These are phyloP conservation scores for Montipora foliosa DNA, from an alignment of 64 coral and sea anemone genomes.

Conservation along the genomic window DNA sequence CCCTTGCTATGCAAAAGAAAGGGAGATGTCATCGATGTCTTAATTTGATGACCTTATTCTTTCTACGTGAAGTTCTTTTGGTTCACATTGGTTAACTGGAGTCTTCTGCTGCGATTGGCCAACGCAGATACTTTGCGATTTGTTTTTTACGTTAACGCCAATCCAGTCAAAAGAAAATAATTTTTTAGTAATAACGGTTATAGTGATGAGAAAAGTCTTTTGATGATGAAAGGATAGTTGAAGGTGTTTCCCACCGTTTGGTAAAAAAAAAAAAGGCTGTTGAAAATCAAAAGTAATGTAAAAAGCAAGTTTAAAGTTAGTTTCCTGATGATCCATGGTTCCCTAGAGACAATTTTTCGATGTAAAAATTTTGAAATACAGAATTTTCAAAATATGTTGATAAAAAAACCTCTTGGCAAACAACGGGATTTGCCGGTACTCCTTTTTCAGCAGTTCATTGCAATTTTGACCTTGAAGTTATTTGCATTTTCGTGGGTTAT, in stretches of 20 bases:
- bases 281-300: not conserved
- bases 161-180: not conserved
- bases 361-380: not conserved
- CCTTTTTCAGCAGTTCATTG: no score
- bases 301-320: not conserved
- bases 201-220: not conserved
- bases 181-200: not conserved
- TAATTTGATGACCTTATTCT: constrained; percentile 15
- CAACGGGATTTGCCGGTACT: no score
- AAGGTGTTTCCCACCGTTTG: not conserved
- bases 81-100: not conserved
- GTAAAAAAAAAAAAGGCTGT: not conserved
- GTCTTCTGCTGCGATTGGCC: not conserved
- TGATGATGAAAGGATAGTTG: not conserved
- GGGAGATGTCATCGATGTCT: constrained; percentile 47
- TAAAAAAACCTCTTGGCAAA: no score
- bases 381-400: not conserved
- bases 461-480: no score
- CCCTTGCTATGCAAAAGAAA: constrained; percentile 57
- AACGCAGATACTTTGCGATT: not conserved
- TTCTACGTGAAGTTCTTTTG: not conserved
- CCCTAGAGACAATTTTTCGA: not conserved
- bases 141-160: not conserved
- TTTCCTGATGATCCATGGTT: not conserved
- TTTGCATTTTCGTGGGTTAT: no score